Evolutionary conservation across 2,797 vertebrate genomes (phyloP).

Genomic region (Arremon brunneinucha): DNA sequence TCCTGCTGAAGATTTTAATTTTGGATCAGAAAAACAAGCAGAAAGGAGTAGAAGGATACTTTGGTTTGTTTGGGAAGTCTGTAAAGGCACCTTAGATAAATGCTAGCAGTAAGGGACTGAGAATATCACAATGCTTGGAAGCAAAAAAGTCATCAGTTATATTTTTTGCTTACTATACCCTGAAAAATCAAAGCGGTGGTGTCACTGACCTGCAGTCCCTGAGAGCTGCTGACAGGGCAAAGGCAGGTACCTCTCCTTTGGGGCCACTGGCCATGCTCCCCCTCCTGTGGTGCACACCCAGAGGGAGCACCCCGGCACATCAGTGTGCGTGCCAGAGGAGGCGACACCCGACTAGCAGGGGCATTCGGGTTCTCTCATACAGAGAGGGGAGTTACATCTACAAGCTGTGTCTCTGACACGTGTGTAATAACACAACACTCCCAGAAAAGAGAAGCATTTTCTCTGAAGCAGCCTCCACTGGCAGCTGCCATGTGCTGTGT

Average conservation of each 20-base stretch:
- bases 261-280: not conserved
- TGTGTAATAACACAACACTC: not conserved
- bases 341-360: not conserved
- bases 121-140: not conserved
- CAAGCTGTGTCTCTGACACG: not conserved
- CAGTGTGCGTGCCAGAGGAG: conserved; percentile 12
- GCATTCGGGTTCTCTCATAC: not conserved
- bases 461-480: not conserved
- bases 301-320: not conserved
- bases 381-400: not conserved
- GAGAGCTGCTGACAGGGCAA: conserved; percentile 35
- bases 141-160: conserved; percentile 16
- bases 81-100: conserved; percentile 11
- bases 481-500: not conserved
- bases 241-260: not conserved
- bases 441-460: not conserved
- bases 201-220: not conserved
- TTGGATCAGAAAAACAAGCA: not conserved
- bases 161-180: not conserved
- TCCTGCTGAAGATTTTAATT: not conserved
- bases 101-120: not conserved
- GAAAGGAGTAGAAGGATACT: not conserved
- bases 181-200: conserved; percentile 18
- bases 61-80: not conserved
- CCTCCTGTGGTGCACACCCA: not conserved